Base-by-base conservation (phyloP, 37 sponge, comb jelly and placozoan species). In the Cladorhizidae sp. region DNA sequence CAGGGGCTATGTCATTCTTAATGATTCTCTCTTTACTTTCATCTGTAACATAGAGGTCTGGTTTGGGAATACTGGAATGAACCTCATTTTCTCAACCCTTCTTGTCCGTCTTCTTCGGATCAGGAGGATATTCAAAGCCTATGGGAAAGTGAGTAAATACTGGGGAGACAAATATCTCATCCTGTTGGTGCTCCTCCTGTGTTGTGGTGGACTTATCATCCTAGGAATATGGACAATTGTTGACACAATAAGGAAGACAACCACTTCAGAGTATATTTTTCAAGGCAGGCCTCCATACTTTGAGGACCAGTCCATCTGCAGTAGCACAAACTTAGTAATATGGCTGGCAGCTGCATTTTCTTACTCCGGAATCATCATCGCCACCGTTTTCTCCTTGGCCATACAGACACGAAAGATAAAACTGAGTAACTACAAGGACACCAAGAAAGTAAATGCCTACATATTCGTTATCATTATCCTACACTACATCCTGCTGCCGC, bases 341-440 rank as follows among this genome's bases (percentile, higher is more conserved):
- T 73, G 72, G 82, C 49, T 81, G 39, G 14, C 35, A 42, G 14
- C 54, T 35, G 14, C 62, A 3, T 58, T 33, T 22, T 31, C 37
- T 17, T 72, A 59, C 62, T 20, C 28, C 29, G 40, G 33, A 0
- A 22, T 81, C 15, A 28, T 85, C 26, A 12, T 77, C 21, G 1
- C 55, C 39, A 49, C 42, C 18, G 67, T 64, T 1, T 7, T 85
- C 18, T 67, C 77, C 40, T 32, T 85, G 28, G 85, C 85, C 8
- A 17, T 85, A 14, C 78, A 57, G 45, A 85, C 85, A 18, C 58
- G 85, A 21, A 49, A 77, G 33, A 56, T 85, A n/a, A 77, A 85
- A 25, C 9, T 22, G 41, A 26, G 3, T 0, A 57, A 70, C 3
- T 85, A 77, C 78, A 85, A 77, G 38, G 85, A 85, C 72, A 85